Percentiles rank a stretch among this genome's conserved stretches.
These are phyloP conservation scores for Melanargia galathea DNA, from an alignment of 2,888 invertebrate genomes.

Conservation along the genomic window DNA sequence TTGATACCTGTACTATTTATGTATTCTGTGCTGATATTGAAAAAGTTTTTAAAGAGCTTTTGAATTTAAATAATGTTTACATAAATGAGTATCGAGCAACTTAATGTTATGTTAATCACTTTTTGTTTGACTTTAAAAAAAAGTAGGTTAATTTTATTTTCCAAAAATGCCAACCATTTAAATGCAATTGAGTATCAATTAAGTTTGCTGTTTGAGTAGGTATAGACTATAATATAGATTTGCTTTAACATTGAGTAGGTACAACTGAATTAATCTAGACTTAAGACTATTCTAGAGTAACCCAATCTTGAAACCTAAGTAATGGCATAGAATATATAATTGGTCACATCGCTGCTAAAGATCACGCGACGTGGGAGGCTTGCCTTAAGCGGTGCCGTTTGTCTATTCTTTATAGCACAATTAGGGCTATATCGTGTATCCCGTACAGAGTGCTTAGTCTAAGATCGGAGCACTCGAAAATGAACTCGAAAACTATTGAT, in stretches of 20 bases:
- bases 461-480: too few species aligned
- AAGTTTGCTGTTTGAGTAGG: background rate
- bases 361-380: conserved; percentile 68
- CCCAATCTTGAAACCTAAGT: conserved; percentile 46
- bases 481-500: too few species aligned
- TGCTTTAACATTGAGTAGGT: too few species aligned
- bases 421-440: conserved; percentile 37
- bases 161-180: background rate
- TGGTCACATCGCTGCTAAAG: conserved; percentile 57
- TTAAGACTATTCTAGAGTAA: conserved; percentile 6
- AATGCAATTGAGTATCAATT: background rate
- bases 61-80: too few species aligned
- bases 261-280: background rate
- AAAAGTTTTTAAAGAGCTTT: too few species aligned
- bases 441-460: too few species aligned
- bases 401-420: conserved; percentile 39
- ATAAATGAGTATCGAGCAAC: too few species aligned
- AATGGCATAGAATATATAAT: too few species aligned
- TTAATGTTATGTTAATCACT: background rate
- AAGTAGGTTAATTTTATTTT: background rate
- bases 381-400: conserved; percentile 38
- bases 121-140: background rate
- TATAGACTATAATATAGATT: too few species aligned
- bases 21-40: too few species aligned
- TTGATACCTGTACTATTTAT: too few species aligned